These are phyloP conservation scores for Coregonus sp. DNA, from an alignment of 2,797 vertebrate species.

Conservation along the genomic window DNA sequence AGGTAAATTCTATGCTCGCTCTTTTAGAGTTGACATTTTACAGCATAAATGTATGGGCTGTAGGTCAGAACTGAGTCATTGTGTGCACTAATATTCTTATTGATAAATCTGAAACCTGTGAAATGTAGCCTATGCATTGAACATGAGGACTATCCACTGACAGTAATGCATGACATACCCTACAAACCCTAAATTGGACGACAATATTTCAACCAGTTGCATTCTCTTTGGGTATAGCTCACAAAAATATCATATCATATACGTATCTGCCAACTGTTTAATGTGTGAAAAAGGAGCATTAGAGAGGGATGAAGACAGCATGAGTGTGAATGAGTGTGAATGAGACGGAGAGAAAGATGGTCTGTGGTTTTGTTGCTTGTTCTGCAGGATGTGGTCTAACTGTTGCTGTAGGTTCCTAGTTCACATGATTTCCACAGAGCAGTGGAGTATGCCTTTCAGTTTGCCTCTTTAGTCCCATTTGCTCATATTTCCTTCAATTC, in stretches of 20 bases:
- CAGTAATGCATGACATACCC: not conserved
- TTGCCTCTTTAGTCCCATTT: not conserved
- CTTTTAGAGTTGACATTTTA: slow-evolving; percentile 7
- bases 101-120: not conserved
- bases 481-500: not conserved
- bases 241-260: not conserved
- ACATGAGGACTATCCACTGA: not conserved
- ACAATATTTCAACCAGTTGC: not conserved
- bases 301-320: not conserved
- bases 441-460: not conserved
- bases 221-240: not conserved
- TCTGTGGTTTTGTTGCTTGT: slow-evolving; percentile 35
- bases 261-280: not conserved
- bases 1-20: slow-evolving; percentile 49
- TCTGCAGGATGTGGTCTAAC: slow-evolving; percentile 74
- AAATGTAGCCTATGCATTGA: not conserved
- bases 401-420: slow-evolving; percentile 29
- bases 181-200: not conserved
- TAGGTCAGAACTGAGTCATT: not conserved
- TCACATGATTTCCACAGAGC: not conserved
- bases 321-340: slow-evolving; percentile 3
- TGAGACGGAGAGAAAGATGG: slow-evolving; percentile 12
- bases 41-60: not conserved
- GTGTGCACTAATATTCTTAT: not conserved
- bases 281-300: not conserved